Evolutionary conservation across 1,140 invertebrate genomes (phyloP).

Genomic region (Forficula auricularia): DNA sequence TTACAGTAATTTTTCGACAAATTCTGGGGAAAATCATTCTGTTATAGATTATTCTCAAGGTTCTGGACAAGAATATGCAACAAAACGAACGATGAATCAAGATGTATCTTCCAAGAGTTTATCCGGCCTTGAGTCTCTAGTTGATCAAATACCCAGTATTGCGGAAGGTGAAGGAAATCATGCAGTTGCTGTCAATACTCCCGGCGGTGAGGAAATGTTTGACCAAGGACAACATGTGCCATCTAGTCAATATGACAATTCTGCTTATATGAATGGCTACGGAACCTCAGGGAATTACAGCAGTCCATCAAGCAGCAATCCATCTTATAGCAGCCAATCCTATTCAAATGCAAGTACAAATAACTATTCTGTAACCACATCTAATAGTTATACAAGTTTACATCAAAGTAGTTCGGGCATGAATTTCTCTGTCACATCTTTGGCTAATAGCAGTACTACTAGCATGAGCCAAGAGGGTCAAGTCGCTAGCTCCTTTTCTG

Average conservation of each 20-base stretch:
- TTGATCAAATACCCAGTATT: constrained; percentile 80
- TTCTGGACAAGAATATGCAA: constrained; percentile 13
- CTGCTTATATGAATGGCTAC: neutral
- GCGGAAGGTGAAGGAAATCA: constrained; percentile 37
- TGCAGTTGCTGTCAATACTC: constrained; percentile 14
- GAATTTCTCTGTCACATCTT: constrained; percentile 26
- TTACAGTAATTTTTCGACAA: constrained; percentile 19
- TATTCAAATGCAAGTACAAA: constrained; percentile 13
- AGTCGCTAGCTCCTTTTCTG: constrained; percentile 19
- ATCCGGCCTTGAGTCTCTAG: constrained; percentile 72
- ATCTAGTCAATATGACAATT: constrained; percentile 4
- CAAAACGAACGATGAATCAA: constrained; percentile 24
- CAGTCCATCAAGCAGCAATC: constrained; percentile 13
- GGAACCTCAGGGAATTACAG: constrained; percentile 12
- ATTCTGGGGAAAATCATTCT: constrained; percentile 14
- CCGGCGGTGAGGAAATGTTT: constrained; percentile 14
- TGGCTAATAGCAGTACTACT: constrained; percentile 23
- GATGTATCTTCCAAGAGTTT: constrained; percentile 72
- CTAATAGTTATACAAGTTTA: constrained; percentile 12
- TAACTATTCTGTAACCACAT: constrained; percentile 14
- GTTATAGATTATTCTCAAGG: constrained; percentile 17
- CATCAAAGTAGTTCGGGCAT: constrained; percentile 17
- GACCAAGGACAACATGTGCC: constrained; percentile 6
- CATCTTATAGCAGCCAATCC: no score
- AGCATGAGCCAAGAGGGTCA: constrained; percentile 8